Base-by-base conservation (phyloP, 2,113 vertebrate genomes). In the Passer montanus region DNA sequence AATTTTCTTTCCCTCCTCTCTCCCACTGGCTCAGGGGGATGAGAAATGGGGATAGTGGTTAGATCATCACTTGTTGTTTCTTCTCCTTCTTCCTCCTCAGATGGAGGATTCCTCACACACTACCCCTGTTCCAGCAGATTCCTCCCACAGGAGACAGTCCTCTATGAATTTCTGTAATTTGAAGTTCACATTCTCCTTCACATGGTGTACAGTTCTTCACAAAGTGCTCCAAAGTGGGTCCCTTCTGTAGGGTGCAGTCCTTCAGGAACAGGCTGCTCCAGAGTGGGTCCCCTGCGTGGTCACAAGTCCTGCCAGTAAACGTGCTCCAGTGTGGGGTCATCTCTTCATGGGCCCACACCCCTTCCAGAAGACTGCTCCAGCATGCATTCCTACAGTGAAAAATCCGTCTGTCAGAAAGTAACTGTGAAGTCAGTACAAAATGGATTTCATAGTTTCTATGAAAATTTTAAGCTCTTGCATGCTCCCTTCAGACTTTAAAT, bases 261-360 rank as follows among this genome's bases (percentile, higher is more conserved):
- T 33, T 74, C 10, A 30, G 37, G 15, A 44, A 6, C 15, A 24
- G 19, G 27, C 37, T 81, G 15, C 19, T 52, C 59, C 15, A 19
- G 52, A 3, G 2, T 23, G 15, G 2, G 5, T 50, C 7, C 6
- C 23, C 33, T 1, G 0, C 0, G 0, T 8, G 16, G 15, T 28
- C 17, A 66, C 35, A 81, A 37, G 43, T 37, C 10, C 27, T 52
- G 18, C 12, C 44, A 74, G 44, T 2, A 58, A 24, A 37, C 10
- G 10, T 89, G 15, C 33, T 44, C 31, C 33, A 24, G 0, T 7
- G 6, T 39, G 27, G 5, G 2, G 4, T 46, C 8, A 11, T 53
- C 15, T 30, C 28, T 30, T 37, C 9, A 21, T 30, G 15, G 8
- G 13, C 74, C 27, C 52, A 43, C 19, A 44, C 12, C 2, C 22